Percentiles rank a stretch among this genome's conserved stretches.
These are phyloP conservation scores for Chaetorhynchus papuensis DNA, from an alignment of 2,113 vertebrate genomes.

Conservation along the genomic window DNA sequence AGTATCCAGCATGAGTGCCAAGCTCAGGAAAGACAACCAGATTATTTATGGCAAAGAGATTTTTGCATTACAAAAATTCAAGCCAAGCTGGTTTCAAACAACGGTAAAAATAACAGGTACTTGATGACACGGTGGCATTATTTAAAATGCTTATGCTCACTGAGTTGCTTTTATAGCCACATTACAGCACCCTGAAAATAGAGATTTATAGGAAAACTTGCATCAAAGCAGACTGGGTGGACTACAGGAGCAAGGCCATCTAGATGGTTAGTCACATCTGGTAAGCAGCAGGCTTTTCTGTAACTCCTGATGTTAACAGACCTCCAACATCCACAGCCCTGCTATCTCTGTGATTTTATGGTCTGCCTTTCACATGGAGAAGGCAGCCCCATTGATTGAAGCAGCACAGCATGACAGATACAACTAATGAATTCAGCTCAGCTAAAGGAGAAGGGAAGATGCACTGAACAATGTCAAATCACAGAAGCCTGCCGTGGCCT, in stretches of 20 bases:
- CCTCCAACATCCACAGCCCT: background rate
- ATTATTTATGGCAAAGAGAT: background rate
- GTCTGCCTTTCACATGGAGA: conserved; percentile 15
- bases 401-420: conserved; percentile 9
- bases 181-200: background rate
- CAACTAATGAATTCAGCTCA: conserved; percentile 8
- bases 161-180: background rate
- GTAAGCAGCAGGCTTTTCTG: background rate
- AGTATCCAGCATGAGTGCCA: background rate
- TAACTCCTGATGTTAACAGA: conserved; percentile 19
- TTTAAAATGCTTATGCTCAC: background rate
- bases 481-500: background rate
- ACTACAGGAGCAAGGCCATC: background rate
- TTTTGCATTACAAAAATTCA: background rate
- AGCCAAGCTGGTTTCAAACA: background rate
- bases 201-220: background rate
- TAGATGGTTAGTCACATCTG: background rate
- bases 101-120: background rate
- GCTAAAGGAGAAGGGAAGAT: conserved; percentile 4
- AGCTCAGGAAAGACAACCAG: background rate
- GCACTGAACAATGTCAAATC: background rate
- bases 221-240: background rate
- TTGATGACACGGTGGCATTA: background rate
- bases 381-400: conserved; percentile 15
- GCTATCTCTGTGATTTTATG: conserved; percentile 5